These are phyloP conservation scores for Caenorhabditis afra DNA, from an alignment of 2,888 invertebrate species.

Conservation along the genomic window DNA sequence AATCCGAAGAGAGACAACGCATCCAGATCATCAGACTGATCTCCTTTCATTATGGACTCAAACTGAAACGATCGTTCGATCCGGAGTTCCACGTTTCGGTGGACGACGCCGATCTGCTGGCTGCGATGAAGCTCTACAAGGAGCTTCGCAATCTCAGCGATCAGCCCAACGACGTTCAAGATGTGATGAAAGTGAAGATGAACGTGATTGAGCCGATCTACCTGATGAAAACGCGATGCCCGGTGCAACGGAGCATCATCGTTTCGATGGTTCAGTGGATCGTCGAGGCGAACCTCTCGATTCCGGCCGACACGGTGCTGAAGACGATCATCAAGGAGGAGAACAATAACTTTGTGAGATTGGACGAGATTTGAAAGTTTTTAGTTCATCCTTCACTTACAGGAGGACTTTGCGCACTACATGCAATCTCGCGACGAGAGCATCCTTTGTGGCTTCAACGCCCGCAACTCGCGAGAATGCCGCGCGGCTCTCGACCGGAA, in stretches of 20 bases:
- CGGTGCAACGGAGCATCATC: conserved; percentile 24
- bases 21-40: conserved; percentile 42
- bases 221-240: conserved; percentile 29
- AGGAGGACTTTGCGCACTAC: conserved; percentile 54
- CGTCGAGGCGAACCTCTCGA: conserved; percentile 44
- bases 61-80: conserved; percentile 25
- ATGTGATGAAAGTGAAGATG: conserved; percentile 33
- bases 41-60: conserved; percentile 42
- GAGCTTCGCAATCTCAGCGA: conserved; percentile 48
- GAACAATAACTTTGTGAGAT: conserved; percentile 32
- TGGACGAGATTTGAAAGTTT: background rate
- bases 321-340: conserved; percentile 38
- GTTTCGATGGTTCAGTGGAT: conserved; percentile 55
- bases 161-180: conserved; percentile 49
- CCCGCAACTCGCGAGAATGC: conserved; percentile 32
- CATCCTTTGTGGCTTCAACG: conserved; percentile 52
- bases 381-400: background rate
- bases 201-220: conserved; percentile 52
- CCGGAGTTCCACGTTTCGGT: conserved; percentile 26
- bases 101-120: conserved; percentile 51
- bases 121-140: conserved; percentile 48
- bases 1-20: conserved; percentile 47
- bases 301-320: conserved; percentile 52
- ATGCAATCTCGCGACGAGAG: conserved; percentile 52
- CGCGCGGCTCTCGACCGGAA: conserved; percentile 4